A percentile compares a stretch with the other conserved stretches of the same genome.
These are phyloP conservation scores for Syngnathus typhle DNA, from an alignment of 2,113 vertebrate species.

Conservation along the genomic window DNA sequence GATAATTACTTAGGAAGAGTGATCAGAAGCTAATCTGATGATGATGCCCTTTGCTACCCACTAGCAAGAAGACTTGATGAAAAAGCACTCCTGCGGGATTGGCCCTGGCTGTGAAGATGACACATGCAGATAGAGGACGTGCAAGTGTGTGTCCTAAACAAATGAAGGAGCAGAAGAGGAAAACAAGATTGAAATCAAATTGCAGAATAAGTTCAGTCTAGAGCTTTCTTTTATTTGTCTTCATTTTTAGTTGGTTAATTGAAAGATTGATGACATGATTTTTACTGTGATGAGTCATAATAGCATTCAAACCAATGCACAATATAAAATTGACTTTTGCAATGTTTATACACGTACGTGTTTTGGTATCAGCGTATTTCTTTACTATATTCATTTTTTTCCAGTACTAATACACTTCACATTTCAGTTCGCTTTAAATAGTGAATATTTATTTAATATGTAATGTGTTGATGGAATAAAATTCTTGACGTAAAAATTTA, in stretches of 20 bases:
- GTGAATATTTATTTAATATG: no score
- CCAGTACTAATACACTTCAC: no score
- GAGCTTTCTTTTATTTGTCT: background rate
- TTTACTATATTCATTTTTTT: no score
- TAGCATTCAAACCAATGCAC: background rate
- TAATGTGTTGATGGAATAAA: no score
- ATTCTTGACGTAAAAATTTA: no score
- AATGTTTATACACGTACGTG: no score
- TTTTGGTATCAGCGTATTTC: no score
- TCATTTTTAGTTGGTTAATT: background rate
- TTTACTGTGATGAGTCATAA: background rate
- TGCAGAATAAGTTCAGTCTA: background rate
- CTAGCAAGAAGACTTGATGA: constrained; percentile 55
- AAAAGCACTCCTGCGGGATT: constrained; percentile 50
- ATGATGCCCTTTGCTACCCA: constrained; percentile 62
- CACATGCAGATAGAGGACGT: constrained; percentile 6
- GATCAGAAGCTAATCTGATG: constrained; percentile 66
- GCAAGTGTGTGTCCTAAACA: background rate
- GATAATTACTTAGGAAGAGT: constrained; percentile 57
- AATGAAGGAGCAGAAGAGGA: background rate
- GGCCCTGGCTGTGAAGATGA: constrained; percentile 9
- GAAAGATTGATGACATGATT: no score
- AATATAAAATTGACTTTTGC: no score
- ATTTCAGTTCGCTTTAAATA: no score
- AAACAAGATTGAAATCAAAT: background rate